Percentiles rank a stretch among this genome's conserved stretches.
Evolutionary conservation across 2,888 invertebrate species (phyloP).

Genomic region (Eristalis tenax): DNA sequence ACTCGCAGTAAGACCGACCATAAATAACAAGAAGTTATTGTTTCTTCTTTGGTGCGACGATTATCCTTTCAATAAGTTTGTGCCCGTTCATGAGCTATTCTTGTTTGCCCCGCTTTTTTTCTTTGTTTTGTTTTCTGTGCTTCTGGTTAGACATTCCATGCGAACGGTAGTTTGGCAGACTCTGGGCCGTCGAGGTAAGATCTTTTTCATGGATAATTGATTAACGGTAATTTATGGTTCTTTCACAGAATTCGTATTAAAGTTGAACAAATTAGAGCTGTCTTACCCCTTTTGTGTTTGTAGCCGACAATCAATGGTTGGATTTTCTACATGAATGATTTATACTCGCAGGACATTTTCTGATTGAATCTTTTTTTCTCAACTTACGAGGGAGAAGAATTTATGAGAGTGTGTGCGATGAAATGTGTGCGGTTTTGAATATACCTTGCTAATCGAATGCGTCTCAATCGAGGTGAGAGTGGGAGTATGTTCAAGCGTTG

Average conservation of each 20-base stretch:
- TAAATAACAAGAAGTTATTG: conserved; percentile 67
- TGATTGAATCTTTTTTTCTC: no score
- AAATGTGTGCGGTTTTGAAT: no score
- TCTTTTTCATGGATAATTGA: conserved; percentile 68
- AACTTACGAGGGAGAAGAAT: no score
- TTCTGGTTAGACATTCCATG: background rate
- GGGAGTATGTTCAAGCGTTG: no score
- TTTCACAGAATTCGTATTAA: conserved; percentile 55
- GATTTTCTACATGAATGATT: no score
- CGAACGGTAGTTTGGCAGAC: background rate
- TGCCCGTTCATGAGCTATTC: conserved; percentile 7
- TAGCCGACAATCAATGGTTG: background rate
- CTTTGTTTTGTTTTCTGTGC: background rate
- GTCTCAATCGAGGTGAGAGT: no score
- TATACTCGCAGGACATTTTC: background rate
- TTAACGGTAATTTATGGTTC: conserved; percentile 65
- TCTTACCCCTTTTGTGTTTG: conserved; percentile 34
- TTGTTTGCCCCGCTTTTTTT: background rate
- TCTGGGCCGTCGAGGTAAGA: conserved; percentile 54
- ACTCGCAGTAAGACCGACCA: conserved; percentile 41
- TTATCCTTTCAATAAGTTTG: conserved; percentile 68
- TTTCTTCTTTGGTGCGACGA: conserved; percentile 54
- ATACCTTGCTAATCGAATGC: no score
- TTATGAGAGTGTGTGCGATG: no score
- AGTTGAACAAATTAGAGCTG: conserved; percentile 49